Evolutionary conservation across 2,888 invertebrate species (phyloP).

Genomic region (Metopia argyrocephala): DNA sequence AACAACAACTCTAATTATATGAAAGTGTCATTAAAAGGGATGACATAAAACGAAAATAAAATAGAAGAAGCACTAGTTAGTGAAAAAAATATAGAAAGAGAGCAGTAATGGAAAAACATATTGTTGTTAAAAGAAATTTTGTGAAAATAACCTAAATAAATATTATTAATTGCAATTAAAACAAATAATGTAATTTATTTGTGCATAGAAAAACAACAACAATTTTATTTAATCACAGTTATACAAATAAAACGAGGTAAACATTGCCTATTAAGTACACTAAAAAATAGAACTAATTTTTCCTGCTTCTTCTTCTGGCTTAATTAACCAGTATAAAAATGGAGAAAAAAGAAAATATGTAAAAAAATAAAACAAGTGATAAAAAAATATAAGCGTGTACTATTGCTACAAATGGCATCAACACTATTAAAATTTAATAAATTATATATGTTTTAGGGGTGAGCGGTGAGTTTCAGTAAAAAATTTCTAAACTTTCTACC

Average conservation of each 20-base stretch:
- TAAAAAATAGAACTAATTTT: neutral
- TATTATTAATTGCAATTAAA: constrained; percentile 23
- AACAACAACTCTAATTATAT: constrained; percentile 1
- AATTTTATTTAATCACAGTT: neutral
- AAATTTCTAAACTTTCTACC: neutral
- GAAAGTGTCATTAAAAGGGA: constrained; percentile 47
- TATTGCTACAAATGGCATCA: constrained; percentile 35
- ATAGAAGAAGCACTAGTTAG: neutral
- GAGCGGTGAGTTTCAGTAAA: constrained; percentile 11
- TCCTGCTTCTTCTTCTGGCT: neutral
- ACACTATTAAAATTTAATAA: constrained; percentile 5
- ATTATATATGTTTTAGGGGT: constrained; percentile 31
- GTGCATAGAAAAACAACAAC: neutral
- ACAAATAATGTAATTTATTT: constrained; percentile 18
- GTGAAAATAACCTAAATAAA: constrained; percentile 26
- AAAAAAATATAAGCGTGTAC: constrained; percentile 52
- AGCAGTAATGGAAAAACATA: constrained; percentile 52
- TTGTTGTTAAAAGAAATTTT: constrained; percentile 39
- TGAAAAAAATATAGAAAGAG: constrained; percentile 12
- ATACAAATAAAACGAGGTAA: constrained; percentile 32
- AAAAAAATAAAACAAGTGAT: constrained; percentile 45
- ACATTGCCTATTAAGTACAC: constrained; percentile 32
- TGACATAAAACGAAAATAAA: constrained; percentile 15
- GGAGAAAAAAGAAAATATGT: neutral
- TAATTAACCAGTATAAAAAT: constrained; percentile 48